These are phyloP conservation scores for Chaetodon auriga DNA, from an alignment of 2,113 vertebrate genomes.

Conservation along the genomic window DNA sequence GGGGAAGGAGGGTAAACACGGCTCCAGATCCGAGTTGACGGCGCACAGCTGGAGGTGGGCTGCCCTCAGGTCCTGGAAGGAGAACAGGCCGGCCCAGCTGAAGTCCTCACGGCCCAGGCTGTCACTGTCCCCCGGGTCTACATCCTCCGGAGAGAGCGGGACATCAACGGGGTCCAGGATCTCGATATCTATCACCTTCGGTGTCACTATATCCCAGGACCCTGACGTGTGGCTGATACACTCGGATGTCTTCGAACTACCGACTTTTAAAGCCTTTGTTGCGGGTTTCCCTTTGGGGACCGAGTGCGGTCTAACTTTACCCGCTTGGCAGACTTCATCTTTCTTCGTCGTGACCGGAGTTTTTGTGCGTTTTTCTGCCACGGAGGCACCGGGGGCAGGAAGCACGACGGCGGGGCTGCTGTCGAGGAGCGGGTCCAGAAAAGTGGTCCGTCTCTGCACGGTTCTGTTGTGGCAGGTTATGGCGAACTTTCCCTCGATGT, in stretches of 20 bases:
- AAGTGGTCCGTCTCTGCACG: constrained; percentile 89
- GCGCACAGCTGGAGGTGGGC: constrained; percentile 94
- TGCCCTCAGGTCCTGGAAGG: constrained; percentile 93
- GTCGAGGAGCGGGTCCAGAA: constrained; percentile 82
- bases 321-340: constrained; percentile 26
- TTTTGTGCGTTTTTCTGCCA: constrained; percentile 47
- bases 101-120: constrained; percentile 86
- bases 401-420: background rate
- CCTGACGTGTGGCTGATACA: constrained; percentile 59
- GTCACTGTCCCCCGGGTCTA: constrained; percentile 65
- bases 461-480: constrained; percentile 97
- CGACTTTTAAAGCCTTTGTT: constrained; percentile 29
- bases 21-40: constrained; percentile 94
- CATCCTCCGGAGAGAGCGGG: constrained; percentile 62
- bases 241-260: constrained; percentile 46
- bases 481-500: constrained; percentile 96
- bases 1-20: constrained; percentile 91
- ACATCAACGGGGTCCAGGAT: constrained; percentile 80
- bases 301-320: constrained; percentile 55
- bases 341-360: constrained; percentile 44
- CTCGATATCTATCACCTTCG: constrained; percentile 82
- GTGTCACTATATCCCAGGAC: constrained; percentile 68
- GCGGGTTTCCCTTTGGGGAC: constrained; percentile 26
- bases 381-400: constrained; percentile 27
- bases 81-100: constrained; percentile 98